Evolutionary conservation across 1,140 invertebrate species (phyloP).

Genomic region (Steinernema khuongi): DNA sequence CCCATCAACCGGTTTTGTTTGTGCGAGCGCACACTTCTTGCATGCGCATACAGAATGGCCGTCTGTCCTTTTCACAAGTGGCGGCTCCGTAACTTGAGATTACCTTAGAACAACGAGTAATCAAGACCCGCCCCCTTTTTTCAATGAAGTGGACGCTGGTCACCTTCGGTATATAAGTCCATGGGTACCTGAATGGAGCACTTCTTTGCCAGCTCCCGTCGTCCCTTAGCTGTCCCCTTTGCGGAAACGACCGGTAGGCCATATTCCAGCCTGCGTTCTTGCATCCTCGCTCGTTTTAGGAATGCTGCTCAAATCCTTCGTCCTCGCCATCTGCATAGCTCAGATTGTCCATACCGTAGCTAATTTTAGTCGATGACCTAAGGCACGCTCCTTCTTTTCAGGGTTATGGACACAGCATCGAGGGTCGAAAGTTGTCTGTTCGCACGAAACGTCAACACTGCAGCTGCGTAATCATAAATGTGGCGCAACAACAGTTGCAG

Average conservation of each 20-base stretch:
- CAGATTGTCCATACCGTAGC: background rate
- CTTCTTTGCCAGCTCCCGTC: background rate
- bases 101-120: constrained; percentile 1
- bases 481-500: background rate
- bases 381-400: background rate
- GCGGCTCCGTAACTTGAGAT: constrained; percentile 5
- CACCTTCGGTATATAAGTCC: background rate
- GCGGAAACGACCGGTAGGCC: background rate
- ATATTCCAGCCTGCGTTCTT: background rate
- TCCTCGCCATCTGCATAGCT: background rate
- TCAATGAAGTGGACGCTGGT: background rate
- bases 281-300: background rate
- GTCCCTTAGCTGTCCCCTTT: background rate
- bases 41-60: background rate
- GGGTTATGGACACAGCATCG: background rate
- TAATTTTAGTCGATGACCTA: background rate
- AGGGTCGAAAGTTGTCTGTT: background rate
- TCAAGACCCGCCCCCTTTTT: background rate
- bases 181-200: background rate
- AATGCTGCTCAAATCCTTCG: background rate
- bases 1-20: background rate
- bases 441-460: constrained; percentile 2
- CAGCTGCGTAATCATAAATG: background rate
- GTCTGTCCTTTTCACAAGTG: constrained; percentile 9
- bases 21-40: background rate